Evolutionary conservation across 2,797 vertebrate species (phyloP).

Genomic region (Percopsis omiscomaycus): DNA sequence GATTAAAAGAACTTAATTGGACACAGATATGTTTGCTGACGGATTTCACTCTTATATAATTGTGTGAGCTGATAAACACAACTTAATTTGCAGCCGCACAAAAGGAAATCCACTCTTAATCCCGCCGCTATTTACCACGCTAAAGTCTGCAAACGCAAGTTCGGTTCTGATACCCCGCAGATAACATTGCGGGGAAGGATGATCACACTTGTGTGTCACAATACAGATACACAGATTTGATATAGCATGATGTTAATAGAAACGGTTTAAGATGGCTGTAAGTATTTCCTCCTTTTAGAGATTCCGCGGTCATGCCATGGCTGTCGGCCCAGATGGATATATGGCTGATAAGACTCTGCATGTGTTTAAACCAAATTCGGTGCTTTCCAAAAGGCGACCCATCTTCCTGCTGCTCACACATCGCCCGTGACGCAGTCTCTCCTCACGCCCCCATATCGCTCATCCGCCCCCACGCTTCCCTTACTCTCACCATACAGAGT

Average conservation of each 20-base stretch:
- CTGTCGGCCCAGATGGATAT: conserved; percentile 59
- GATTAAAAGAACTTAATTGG: conserved; percentile 40
- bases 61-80: conserved; percentile 39
- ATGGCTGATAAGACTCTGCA: conserved; percentile 54
- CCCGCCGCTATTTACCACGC: background rate
- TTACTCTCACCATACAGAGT: background rate
- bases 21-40: conserved; percentile 46
- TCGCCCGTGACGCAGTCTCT: conserved; percentile 73
- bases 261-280: conserved; percentile 37
- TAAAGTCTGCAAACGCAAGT: background rate
- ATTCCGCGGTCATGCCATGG: conserved; percentile 32
- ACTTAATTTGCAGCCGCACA: conserved; percentile 16
- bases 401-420: conserved; percentile 67
- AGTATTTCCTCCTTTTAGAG: conserved; percentile 45
- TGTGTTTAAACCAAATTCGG: conserved; percentile 53
- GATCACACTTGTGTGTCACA: conserved; percentile 3
- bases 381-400: conserved; percentile 49
- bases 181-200: conserved; percentile 27
- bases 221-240: conserved; percentile 10
- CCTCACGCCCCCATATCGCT: conserved; percentile 66
- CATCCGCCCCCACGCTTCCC: conserved; percentile 30
- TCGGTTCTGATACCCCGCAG: conserved; percentile 1
- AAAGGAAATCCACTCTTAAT: background rate
- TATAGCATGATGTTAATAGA: conserved; percentile 20
- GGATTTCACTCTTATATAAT: conserved; percentile 53